Base-by-base conservation (phyloP, 2,888 invertebrate genomes). In the Diplolepis rosae region DNA sequence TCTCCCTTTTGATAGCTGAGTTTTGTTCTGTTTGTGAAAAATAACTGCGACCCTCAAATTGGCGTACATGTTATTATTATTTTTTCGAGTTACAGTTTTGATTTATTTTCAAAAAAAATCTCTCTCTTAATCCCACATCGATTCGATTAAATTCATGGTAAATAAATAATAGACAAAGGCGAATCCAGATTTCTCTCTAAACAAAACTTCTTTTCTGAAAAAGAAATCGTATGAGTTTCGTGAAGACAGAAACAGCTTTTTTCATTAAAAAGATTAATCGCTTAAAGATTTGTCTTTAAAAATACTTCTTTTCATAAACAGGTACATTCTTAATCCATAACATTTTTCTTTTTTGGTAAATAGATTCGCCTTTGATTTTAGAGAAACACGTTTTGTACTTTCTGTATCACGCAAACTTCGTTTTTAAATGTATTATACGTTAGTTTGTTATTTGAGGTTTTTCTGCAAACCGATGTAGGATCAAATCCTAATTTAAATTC, bases 361-460 rank as follows among this genome's bases (percentile, higher is more conserved):
- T 39, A 42, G 61, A 61, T 61, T 61, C 24, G 27, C 61, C 61
- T 39, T 35, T 22, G 22, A 56, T 24, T 56, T 61, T 61, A 61
- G 61, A 61, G 61, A 61, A 61, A 24, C 35, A 61, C 18, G 7
- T 61, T 61, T 61, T 61, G 61, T 61, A 61, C 61, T 61, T 61
- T 61, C 39, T 61, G 61, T 61, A 61, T 61, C 61, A 61, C 61
- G 61, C 61, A 61, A 61, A 61, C 61, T 61, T 42, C 24, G 35
- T 61, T 39, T 56, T 39, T 61, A 39, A 61, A 24, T 52, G 52
- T 52, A 52, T 52, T 52, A 28, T 52, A 39, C 39, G 39, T 61
- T 39, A 61, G 61, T 61, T 61, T 61, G 61, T 61, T 56, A 61
- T 39, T 39, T 39, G 61, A 61, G 61, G 24, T 52, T n/a, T 27